phyloP scores from a whole-genome alignment of 1,140 invertebrate genomes.

The Medauroidea extradentata region DNA sequence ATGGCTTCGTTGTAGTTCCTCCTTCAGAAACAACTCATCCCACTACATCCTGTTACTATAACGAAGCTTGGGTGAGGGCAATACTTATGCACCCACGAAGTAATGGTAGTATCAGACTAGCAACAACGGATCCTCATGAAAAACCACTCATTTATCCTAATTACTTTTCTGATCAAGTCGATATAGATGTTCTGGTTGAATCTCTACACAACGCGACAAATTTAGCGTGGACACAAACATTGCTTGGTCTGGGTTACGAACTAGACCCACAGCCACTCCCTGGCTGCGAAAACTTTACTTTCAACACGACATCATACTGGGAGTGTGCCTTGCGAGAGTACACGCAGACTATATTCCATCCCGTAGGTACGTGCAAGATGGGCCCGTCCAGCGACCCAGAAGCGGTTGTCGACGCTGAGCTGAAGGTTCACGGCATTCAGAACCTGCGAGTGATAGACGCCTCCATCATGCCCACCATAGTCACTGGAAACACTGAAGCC shows the following conservation, averaged over 20 bases:
- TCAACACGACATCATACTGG: conserved; percentile 46
- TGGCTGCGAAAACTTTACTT: conserved; percentile 45
- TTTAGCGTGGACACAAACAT: conserved; percentile 57
- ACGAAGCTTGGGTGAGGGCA: too few species aligned
- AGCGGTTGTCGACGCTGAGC: conserved; percentile 54
- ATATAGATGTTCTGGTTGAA: conserved; percentile 45
- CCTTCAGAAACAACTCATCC: too few species aligned
- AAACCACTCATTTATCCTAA: conserved; percentile 64
- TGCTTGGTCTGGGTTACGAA: conserved; percentile 57
- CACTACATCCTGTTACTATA: too few species aligned
- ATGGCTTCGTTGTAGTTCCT: too few species aligned
- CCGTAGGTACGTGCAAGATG: conserved; percentile 58
- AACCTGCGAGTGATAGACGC: conserved; percentile 45
- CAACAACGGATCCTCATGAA: conserved; percentile 51
- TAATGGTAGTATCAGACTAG: conserved; percentile 32
- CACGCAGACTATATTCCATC: conserved; percentile 33
- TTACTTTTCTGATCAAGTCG: conserved; percentile 51
- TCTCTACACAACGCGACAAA: conserved; percentile 27
- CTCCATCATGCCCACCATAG: too few species aligned
- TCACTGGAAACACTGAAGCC: conserved; percentile 32
- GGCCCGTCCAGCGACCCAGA: conserved; percentile 48
- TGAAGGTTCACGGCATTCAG: conserved; percentile 47
- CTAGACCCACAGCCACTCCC: conserved; percentile 58
- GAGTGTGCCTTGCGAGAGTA: conserved; percentile 28
- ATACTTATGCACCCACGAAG: too few species aligned